phyloP scores from a whole-genome alignment of 2,797 vertebrate genomes.

The Coregonus suidteri region DNA sequence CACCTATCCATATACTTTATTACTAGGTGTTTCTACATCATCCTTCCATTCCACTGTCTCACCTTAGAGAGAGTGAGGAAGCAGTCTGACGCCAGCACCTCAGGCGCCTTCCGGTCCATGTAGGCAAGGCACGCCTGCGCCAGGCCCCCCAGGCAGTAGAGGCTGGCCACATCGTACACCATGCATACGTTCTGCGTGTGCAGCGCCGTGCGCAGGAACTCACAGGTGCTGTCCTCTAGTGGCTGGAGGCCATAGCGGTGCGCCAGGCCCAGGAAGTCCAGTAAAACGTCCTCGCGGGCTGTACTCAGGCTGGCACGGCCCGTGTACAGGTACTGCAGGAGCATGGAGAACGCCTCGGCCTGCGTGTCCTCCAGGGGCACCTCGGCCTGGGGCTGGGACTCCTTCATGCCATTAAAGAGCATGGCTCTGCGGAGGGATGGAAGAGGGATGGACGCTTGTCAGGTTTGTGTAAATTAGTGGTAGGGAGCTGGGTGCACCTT shows the following conservation, averaged over 20 bases:
- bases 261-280: slow-evolving; percentile 86
- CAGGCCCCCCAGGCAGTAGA: slow-evolving; percentile 82
- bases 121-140: slow-evolving; percentile 84
- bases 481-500: not conserved
- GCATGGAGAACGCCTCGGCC: slow-evolving; percentile 85
- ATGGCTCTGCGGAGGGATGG: slow-evolving; percentile 73
- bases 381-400: slow-evolving; percentile 86
- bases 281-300: slow-evolving; percentile 83
- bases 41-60: not conserved
- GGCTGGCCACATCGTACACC: slow-evolving; percentile 87
- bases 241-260: slow-evolving; percentile 88
- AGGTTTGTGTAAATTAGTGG: not conserved
- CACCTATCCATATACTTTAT: not conserved
- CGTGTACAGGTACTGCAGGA: slow-evolving; percentile 87
- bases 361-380: slow-evolving; percentile 84
- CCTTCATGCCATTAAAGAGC: slow-evolving; percentile 85
- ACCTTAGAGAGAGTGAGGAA: slow-evolving; percentile 87
- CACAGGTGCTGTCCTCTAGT: slow-evolving; percentile 84
- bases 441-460: not conserved
- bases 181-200: slow-evolving; percentile 87
- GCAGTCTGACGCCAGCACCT: slow-evolving; percentile 83
- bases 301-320: slow-evolving; percentile 83
- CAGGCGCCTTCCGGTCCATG: slow-evolving; percentile 86
- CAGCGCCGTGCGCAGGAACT: slow-evolving; percentile 87
- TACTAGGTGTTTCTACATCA: not conserved